These are phyloP conservation scores for Dendrolimus pini DNA, from an alignment of 2,888 invertebrate genomes.

Conservation along the genomic window DNA sequence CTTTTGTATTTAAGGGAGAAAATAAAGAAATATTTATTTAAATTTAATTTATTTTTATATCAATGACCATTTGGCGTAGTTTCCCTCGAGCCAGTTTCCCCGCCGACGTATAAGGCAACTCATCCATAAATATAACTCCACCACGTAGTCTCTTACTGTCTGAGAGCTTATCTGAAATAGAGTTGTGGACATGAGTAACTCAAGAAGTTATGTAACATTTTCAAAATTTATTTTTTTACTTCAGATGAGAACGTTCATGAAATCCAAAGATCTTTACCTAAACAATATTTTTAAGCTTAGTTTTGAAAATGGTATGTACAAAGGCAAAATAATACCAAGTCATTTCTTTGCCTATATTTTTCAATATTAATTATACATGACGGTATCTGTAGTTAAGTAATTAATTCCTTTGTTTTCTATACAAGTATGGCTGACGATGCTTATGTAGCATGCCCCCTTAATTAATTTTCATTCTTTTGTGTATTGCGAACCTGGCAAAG, in stretches of 20 bases:
- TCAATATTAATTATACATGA: too few relatives aligned
- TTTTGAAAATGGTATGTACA: neutral
- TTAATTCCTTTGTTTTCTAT: too few relatives aligned
- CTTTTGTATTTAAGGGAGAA: too few relatives aligned
- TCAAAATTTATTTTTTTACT: neutral
- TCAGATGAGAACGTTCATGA: neutral
- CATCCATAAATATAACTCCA: conserved; percentile 45
- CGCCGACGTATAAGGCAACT: conserved; percentile 39
- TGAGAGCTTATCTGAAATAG: conserved; percentile 36
- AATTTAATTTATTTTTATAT: neutral
- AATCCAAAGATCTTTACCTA: neutral
- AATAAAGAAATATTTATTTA: too few relatives aligned
- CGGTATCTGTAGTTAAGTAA: too few relatives aligned
- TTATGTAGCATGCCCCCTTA: too few relatives aligned
- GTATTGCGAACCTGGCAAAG: too few relatives aligned
- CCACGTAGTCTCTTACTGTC: conserved; percentile 46
- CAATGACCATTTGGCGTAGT: conserved; percentile 18
- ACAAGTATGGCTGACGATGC: too few relatives aligned
- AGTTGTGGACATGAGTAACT: neutral
- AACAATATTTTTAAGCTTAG: neutral
- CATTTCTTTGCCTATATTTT: too few relatives aligned
- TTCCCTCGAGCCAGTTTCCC: conserved; percentile 36
- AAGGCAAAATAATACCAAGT: neutral
- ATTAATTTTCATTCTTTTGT: too few relatives aligned
- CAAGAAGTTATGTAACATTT: too few relatives aligned